A percentile compares a stretch with the other conserved stretches of the same genome.
Conservation (phyloP, 2,888 invertebrate species). For the Pocota personata region DNA sequence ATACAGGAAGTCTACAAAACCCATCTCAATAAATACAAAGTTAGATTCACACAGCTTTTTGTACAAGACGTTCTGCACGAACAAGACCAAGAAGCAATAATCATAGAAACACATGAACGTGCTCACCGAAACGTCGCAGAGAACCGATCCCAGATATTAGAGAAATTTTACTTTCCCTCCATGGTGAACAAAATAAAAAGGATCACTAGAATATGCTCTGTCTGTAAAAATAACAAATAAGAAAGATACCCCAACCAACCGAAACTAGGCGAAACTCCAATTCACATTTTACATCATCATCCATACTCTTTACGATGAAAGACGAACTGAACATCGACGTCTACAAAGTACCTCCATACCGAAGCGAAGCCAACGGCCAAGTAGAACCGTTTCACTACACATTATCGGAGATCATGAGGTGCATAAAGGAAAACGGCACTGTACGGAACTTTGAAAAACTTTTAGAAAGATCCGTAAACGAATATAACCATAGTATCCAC, state of each 20-base stretch:
- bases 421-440: conserved; percentile 1
- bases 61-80: neutral
- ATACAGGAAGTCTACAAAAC: neutral
- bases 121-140: neutral
- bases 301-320: neutral
- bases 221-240: neutral
- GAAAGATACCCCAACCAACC: neutral
- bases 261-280: conserved; percentile 17
- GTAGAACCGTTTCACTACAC: conserved; percentile 42
- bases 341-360: conserved; percentile 13
- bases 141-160: neutral
- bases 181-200: too few relatives aligned
- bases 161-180: neutral
- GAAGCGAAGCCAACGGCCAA: conserved; percentile 32
- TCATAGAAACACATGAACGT: neutral
- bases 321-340: neutral
- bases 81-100: neutral
- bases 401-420: conserved; percentile 32
- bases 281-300: conserved; percentile 21
- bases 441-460: neutral
- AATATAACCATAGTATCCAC: too few relatives aligned
- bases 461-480: too few relatives aligned
- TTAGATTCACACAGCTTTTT: neutral
- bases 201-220: neutral
- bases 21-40: neutral